These are phyloP conservation scores for Diachasma alloeum DNA, from an alignment of 1,140 invertebrate species.

Conservation along the genomic window DNA sequence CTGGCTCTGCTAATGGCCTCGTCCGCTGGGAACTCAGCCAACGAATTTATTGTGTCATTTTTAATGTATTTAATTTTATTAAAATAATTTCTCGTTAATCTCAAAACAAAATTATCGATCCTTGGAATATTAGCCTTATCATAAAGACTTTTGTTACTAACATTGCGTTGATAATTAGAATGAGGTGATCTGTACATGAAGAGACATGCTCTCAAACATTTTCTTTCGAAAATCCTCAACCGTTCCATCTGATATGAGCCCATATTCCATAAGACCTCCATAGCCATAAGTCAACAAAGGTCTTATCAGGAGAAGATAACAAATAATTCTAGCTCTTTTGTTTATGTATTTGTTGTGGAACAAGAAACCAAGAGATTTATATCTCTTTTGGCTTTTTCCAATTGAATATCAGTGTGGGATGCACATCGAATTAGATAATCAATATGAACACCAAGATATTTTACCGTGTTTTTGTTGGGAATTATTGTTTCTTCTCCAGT, in stretches of 20 bases:
- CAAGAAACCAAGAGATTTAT: neutral
- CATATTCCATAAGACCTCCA: slow-evolving; percentile 12
- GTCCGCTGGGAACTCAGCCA: too few species aligned
- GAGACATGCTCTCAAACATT: too few species aligned
- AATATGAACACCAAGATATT: neutral
- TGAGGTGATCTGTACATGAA: neutral
- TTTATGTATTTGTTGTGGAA: slow-evolving; percentile 24
- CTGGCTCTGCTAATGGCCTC: too few species aligned
- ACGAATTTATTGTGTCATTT: neutral
- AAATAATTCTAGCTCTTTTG: slow-evolving; percentile 15
- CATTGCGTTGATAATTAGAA: neutral
- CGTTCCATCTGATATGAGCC: too few species aligned
- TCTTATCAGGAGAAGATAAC: slow-evolving; percentile 8
- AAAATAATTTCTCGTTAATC: slow-evolving; percentile 7
- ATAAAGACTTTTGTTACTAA: neutral
- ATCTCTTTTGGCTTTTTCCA: neutral
- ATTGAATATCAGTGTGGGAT: neutral
- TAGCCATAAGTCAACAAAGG: slow-evolving; percentile 7
- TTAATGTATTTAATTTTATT: neutral
- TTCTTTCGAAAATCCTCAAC: too few species aligned
- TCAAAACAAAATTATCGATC: slow-evolving; percentile 9
- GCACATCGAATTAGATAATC: neutral
- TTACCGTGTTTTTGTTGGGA: too few species aligned
- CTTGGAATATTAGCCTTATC: neutral
- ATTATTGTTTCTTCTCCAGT: neutral